A percentile compares a stretch with the other conserved stretches of the same genome.
phyloP scores from a whole-genome alignment of 1,140 invertebrate species.

The Drosophila hydei region DNA sequence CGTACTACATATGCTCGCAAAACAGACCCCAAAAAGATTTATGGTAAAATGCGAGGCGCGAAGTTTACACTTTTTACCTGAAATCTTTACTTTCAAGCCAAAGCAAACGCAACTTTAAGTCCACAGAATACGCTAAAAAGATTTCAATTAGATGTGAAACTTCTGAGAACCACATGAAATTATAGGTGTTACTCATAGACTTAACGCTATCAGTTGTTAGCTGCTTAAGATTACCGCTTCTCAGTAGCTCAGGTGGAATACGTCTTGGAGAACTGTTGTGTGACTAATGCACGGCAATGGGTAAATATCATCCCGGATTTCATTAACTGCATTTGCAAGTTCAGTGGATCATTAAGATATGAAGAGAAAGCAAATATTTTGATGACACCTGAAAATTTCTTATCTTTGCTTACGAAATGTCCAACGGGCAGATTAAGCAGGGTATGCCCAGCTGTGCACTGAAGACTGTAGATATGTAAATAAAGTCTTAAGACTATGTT shows the following conservation, averaged over 20 bases:
- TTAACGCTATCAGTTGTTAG: no score
- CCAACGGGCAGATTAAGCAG: neutral
- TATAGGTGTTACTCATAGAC: no score
- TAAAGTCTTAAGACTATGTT: no score
- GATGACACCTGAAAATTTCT: neutral
- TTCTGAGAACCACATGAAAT: no score
- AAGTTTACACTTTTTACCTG: constrained; percentile 1
- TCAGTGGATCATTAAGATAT: neutral
- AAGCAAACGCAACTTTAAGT: constrained; percentile 30
- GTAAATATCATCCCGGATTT: no score
- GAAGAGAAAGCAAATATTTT: neutral
- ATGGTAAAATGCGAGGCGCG: constrained; percentile 53
- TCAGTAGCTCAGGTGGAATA: no score
- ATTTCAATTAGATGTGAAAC: no score
- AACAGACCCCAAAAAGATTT: constrained; percentile 50
- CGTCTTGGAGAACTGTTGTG: no score
- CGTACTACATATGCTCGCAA: neutral
- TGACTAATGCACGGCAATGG: no score
- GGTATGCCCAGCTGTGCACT: neutral
- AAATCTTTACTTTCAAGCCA: constrained; percentile 19
- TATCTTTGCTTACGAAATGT: neutral
- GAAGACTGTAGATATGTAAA: neutral
- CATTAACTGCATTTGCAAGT: neutral
- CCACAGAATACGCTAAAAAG: constrained; percentile 1
- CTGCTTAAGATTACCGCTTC: no score